A percentile compares a stretch with the other conserved stretches of the same genome.
Evolutionary conservation across 1,140 invertebrate species (phyloP).

Genomic region (Xylocopa sonorina): DNA sequence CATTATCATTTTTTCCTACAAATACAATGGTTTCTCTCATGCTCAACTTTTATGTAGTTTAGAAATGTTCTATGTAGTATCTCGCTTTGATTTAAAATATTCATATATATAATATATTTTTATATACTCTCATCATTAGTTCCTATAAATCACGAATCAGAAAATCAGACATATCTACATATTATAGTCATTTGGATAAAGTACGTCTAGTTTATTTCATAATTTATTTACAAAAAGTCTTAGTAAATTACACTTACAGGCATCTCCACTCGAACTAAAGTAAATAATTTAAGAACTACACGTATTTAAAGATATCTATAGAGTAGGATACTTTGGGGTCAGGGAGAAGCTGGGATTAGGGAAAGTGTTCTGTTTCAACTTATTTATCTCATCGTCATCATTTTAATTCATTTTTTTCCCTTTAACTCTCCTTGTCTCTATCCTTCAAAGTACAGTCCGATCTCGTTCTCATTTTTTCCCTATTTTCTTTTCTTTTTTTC

Average conservation of each 20-base stretch:
- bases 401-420: too few relatives aligned
- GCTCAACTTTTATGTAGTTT: constrained; percentile 35
- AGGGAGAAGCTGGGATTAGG: constrained; percentile 79
- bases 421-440: constrained; percentile 12
- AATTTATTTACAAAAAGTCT: constrained; percentile 83
- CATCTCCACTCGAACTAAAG: constrained; percentile 82
- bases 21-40: constrained; percentile 36
- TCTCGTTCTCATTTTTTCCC: constrained; percentile 47
- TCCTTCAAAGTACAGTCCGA: constrained; percentile 35
- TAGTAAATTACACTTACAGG: constrained; percentile 82
- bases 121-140: constrained; percentile 30
- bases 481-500: constrained; percentile 31
- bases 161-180: constrained; percentile 30
- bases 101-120: constrained; percentile 41
- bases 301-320: constrained; percentile 82
- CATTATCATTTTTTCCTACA: constrained; percentile 47
- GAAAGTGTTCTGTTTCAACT: constrained; percentile 73
- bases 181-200: constrained; percentile 77
- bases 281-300: constrained; percentile 82
- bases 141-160: constrained; percentile 40
- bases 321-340: constrained; percentile 81
- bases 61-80: constrained; percentile 29
- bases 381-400: constrained; percentile 46
- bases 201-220: constrained; percentile 82
- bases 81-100: constrained; percentile 32